Evolutionary conservation across 2,888 invertebrate species (phyloP).

Genomic region (Ormyrus pomaceus): DNA sequence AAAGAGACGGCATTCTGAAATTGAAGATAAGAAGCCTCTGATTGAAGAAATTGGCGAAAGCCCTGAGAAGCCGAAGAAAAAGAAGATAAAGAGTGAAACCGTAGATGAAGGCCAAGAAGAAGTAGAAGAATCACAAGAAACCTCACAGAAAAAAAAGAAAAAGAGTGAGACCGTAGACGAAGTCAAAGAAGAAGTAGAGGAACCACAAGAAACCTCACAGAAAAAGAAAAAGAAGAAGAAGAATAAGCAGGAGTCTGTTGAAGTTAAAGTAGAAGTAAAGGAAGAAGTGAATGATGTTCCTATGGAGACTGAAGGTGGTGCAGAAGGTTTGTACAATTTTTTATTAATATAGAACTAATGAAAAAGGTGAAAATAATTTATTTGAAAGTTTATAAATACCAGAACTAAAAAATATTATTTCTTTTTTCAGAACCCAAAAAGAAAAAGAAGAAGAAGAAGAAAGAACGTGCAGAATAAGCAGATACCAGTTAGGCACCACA

Average conservation of each 20-base stretch:
- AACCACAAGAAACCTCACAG: conserved; percentile 57
- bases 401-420: conserved; percentile 14
- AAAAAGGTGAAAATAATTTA: not conserved
- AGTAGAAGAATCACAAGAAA: conserved; percentile 69
- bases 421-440: conserved; percentile 65
- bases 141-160: conserved; percentile 67
- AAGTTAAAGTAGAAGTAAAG: conserved; percentile 59
- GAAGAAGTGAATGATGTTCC: conserved; percentile 55
- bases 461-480: conserved; percentile 61
- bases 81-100: conserved; percentile 51
- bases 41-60: conserved; percentile 71
- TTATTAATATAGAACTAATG: conserved; percentile 16
- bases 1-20: conserved; percentile 80
- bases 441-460: conserved; percentile 72
- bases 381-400: conserved; percentile 19
- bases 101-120: conserved; percentile 61
- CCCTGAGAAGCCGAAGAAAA: conserved; percentile 60
- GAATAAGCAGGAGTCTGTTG: conserved; percentile 62
- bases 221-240: conserved; percentile 69
- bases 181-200: conserved; percentile 70
- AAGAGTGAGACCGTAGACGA: conserved; percentile 75
- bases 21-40: conserved; percentile 69
- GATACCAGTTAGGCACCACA: conserved; percentile 46
- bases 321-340: conserved; percentile 54
- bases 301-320: conserved; percentile 35